phyloP scores from a whole-genome alignment of 2,888 invertebrate genomes.

The Ochropleura plecta region DNA sequence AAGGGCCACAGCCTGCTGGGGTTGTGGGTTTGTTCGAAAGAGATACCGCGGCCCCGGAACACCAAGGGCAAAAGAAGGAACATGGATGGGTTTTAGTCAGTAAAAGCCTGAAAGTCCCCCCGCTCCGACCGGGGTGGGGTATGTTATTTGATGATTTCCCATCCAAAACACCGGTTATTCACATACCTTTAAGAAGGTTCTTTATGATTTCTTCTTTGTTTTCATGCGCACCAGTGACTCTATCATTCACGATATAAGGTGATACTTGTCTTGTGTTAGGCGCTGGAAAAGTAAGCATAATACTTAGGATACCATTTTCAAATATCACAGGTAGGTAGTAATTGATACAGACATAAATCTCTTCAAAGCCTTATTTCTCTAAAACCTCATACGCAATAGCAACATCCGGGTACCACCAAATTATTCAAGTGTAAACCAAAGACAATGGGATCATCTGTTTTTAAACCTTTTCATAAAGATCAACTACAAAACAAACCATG shows the following conservation, averaged over 20 bases:
- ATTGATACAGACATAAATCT: neutral
- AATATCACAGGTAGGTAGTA: neutral
- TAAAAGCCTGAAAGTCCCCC: too few species aligned
- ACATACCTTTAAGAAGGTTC: constrained; percentile 25
- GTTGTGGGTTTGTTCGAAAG: too few species aligned
- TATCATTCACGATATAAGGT: constrained; percentile 22
- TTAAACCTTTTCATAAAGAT: neutral
- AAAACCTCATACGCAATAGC: neutral
- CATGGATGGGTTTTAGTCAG: too few species aligned
- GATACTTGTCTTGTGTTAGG: constrained; percentile 27
- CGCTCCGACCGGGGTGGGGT: too few species aligned
- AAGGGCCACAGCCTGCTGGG: too few species aligned
- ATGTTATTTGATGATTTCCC: too few species aligned
- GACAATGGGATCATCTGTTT: neutral
- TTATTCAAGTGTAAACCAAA: neutral
- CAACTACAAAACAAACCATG: too few species aligned
- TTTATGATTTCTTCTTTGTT: constrained; percentile 36
- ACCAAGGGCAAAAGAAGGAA: too few species aligned
- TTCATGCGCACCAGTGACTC: constrained; percentile 9
- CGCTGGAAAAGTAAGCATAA: constrained; percentile 17
- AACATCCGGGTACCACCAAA: neutral
- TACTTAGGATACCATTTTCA: neutral
- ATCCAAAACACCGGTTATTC: neutral
- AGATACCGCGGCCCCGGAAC: too few species aligned
- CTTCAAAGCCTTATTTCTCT: neutral